Evolutionary conservation across 1,140 invertebrate genomes (phyloP).

Genomic region (Drosophila varians): DNA sequence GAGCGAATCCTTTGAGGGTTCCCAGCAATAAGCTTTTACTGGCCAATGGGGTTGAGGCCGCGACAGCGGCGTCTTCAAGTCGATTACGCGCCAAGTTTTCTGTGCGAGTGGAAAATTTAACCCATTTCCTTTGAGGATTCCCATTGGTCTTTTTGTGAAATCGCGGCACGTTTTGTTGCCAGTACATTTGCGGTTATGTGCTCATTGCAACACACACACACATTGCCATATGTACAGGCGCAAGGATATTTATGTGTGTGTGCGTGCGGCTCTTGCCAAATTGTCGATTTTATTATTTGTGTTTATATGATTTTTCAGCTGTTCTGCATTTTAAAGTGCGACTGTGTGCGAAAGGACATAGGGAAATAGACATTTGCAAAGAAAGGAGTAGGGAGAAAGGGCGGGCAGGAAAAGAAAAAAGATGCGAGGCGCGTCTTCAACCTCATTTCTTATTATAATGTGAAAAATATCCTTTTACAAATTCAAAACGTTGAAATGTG

Average conservation of each 20-base stretch:
- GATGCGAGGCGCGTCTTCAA: constrained; percentile 73
- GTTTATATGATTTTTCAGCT: constrained; percentile 83
- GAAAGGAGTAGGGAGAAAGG: neutral
- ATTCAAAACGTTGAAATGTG: constrained; percentile 78
- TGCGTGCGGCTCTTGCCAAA: constrained; percentile 77
- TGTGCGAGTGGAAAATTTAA: constrained; percentile 53
- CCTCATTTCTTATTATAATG: constrained; percentile 82
- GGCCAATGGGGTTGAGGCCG: constrained; percentile 28
- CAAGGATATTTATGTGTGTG: constrained; percentile 38
- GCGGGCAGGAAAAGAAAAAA: constrained; percentile 5
- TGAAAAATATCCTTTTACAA: constrained; percentile 81
- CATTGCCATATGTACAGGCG: constrained; percentile 19
- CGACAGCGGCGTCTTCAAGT: constrained; percentile 47
- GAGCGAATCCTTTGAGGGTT: neutral
- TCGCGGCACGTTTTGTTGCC: constrained; percentile 77
- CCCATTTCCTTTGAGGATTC: constrained; percentile 48
- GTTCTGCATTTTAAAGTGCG: constrained; percentile 81
- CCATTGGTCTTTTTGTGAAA: constrained; percentile 60
- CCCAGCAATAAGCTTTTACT: neutral
- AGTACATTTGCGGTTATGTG: constrained; percentile 81
- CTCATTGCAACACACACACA: constrained; percentile 52
- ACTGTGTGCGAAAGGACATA: constrained; percentile 32
- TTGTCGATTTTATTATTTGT: constrained; percentile 83
- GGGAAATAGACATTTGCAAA: neutral
- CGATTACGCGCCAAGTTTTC: constrained; percentile 33